These are phyloP conservation scores for Pilophorus perplexus DNA, from an alignment of 2,888 invertebrate species.

Conservation along the genomic window DNA sequence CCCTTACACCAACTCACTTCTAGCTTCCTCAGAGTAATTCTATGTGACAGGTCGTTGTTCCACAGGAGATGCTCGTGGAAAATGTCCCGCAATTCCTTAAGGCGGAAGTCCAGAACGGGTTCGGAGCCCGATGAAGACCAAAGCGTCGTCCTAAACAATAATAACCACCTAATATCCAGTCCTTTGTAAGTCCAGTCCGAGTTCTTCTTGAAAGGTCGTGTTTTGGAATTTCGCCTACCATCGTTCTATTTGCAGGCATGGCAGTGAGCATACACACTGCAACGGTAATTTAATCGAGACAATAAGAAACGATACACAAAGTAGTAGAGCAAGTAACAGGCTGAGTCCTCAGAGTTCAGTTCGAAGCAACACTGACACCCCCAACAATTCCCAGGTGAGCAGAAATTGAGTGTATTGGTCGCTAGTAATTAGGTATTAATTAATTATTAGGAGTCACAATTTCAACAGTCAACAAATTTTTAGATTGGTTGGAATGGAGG, in stretches of 20 bases:
- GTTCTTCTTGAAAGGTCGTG: neutral
- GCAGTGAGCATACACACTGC: conserved; percentile 71
- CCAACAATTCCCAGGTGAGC: conserved; percentile 41
- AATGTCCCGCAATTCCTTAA: conserved; percentile 69
- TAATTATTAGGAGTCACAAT: no score
- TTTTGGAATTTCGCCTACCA: no score
- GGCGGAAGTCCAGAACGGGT: conserved; percentile 56
- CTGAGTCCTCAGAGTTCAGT: conserved; percentile 72
- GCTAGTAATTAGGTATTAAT: no score
- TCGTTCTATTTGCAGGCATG: conserved; percentile 56
- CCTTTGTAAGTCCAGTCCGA: conserved; percentile 47
- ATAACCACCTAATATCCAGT: conserved; percentile 52
- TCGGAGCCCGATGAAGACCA: conserved; percentile 55
- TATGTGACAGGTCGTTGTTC: conserved; percentile 47
- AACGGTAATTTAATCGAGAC: conserved; percentile 58
- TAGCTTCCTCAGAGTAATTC: neutral
- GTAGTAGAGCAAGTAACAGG: conserved; percentile 53
- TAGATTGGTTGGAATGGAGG: conserved; percentile 57
- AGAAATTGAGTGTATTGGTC: neutral
- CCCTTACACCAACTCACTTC: neutral
- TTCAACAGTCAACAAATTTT: neutral
- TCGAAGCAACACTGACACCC: conserved; percentile 42
- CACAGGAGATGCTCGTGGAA: conserved; percentile 71
- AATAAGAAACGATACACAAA: conserved; percentile 75
- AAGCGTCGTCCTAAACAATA: conserved; percentile 53